Conservation (phyloP, 2,797 vertebrate genomes). For the Sylvia borin region DNA sequence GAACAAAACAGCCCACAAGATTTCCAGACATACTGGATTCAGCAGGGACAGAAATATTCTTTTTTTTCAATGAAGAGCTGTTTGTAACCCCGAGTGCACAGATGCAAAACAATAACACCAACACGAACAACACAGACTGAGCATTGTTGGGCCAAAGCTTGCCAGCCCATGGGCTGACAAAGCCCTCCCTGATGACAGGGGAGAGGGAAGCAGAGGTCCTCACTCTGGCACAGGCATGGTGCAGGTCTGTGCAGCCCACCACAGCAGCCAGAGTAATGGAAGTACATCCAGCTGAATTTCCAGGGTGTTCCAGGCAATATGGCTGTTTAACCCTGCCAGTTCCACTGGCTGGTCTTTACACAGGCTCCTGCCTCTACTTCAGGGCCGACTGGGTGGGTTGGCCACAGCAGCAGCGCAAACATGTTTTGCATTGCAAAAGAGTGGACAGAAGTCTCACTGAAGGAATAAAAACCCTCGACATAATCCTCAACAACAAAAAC, state of each 20-base stretch:
- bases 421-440: not conserved
- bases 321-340: not conserved
- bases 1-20: not conserved
- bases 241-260: not conserved
- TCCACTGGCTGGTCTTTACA: not conserved
- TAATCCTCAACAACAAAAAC: not conserved
- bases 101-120: slow-evolving; percentile 15
- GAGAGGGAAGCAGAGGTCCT: not conserved
- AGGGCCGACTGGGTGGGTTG: not conserved
- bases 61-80: not conserved
- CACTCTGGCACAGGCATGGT: not conserved
- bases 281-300: not conserved
- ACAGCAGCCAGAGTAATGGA: not conserved
- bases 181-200: not conserved
- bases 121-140: not conserved
- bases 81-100: not conserved
- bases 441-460: not conserved
- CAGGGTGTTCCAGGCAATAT: not conserved
- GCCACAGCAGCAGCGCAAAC: not conserved
- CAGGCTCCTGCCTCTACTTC: not conserved
- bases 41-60: not conserved
- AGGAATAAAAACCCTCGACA: rapidly evolving
- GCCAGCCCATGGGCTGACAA: not conserved
- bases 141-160: not conserved
- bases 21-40: not conserved